phyloP scores from a whole-genome alignment of 1,140 invertebrate genomes.

The Apocrypta bakeri region DNA sequence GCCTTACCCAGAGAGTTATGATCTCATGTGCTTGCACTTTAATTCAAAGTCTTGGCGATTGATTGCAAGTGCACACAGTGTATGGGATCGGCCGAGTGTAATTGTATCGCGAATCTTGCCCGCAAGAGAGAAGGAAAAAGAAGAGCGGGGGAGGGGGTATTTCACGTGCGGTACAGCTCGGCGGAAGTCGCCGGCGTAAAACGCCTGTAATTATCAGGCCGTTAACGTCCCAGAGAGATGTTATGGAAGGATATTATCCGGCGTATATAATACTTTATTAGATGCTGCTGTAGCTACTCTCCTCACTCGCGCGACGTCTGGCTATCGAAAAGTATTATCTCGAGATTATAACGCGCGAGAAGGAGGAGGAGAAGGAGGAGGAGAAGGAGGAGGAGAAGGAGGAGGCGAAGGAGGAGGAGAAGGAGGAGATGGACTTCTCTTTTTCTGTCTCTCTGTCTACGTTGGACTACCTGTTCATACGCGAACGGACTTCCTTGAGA shows the following conservation, averaged over 20 bases:
- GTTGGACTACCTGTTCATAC: background rate
- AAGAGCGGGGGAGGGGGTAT: background rate
- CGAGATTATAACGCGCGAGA: background rate
- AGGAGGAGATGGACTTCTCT: background rate
- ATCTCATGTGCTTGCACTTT: conserved; percentile 1
- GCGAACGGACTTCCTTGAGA: background rate
- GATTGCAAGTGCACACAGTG: background rate
- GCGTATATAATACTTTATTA: conserved; percentile 22
- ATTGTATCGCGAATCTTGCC: conserved; percentile 24
- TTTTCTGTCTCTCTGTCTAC: too few species aligned
- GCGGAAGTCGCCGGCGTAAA: conserved; percentile 34
- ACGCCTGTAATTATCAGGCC: conserved; percentile 50
- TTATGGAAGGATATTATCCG: background rate
- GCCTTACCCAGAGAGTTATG: conserved; percentile 7
- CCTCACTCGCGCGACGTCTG: background rate
- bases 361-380: conserved; percentile 5
- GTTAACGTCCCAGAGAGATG: conserved; percentile 49
- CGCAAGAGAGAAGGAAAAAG: too few species aligned
- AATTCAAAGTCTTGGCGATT: conserved; percentile 8
- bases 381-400: background rate
- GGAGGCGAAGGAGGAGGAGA: background rate
- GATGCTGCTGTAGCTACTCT: background rate
- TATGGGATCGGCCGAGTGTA: background rate
- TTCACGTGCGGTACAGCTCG: background rate
- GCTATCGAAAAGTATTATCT: background rate